phyloP scores from a whole-genome alignment of 2,888 invertebrate genomes.

The Ashinkailepas kermadecensis region DNA sequence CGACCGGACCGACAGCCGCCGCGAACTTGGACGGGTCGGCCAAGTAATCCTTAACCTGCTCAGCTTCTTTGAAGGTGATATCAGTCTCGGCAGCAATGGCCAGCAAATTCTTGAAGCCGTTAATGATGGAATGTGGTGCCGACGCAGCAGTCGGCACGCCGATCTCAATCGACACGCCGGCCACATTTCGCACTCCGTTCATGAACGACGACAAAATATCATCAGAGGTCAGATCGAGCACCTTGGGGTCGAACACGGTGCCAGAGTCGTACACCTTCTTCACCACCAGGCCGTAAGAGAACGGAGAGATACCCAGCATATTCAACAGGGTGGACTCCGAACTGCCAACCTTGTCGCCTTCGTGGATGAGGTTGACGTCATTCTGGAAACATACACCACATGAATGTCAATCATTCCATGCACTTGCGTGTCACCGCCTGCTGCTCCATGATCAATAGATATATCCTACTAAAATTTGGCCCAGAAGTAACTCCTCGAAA shows the following conservation, averaged over 20 bases:
- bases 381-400: conserved; percentile 39
- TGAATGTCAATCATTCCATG: too few relatives aligned
- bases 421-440: too few relatives aligned
- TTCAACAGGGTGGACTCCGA: conserved; percentile 97
- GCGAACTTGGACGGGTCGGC: conserved; percentile 96
- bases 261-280: conserved; percentile 94
- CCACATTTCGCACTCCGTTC: conserved; percentile 88
- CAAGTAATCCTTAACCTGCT: conserved; percentile 82
- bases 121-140: conserved; percentile 93
- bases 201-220: conserved; percentile 85
- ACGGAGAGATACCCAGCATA: conserved; percentile 99
- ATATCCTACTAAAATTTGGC: too few relatives aligned
- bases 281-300: conserved; percentile 94
- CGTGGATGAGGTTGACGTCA: conserved; percentile 54
- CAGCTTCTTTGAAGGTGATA: conserved; percentile 88
- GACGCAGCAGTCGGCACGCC: conserved; percentile 96
- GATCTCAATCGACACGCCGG: conserved; percentile 83
- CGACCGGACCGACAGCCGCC: conserved; percentile 56
- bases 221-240: conserved; percentile 96
- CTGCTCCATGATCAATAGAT: too few relatives aligned
- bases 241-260: conserved; percentile 91
- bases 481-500: too few relatives aligned
- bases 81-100: conserved; percentile 95
- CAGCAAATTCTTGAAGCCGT: conserved; percentile 96
- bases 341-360: conserved; percentile 96